These are phyloP conservation scores for Menura novaehollandiae DNA, from an alignment of 2,113 vertebrate species.

Conservation along the genomic window DNA sequence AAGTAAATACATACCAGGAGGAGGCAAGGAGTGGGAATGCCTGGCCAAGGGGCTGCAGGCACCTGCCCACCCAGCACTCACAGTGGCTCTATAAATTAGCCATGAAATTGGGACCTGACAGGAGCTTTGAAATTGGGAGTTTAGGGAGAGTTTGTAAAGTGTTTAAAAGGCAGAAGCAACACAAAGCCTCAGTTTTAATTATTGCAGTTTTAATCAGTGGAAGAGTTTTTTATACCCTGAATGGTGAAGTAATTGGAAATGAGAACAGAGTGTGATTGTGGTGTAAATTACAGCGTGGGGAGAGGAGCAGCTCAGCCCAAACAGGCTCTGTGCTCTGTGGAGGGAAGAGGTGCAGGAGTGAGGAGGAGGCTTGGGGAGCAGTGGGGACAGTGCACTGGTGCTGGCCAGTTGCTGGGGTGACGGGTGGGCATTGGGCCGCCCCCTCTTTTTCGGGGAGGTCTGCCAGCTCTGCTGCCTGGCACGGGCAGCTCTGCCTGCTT, in stretches of 20 bases:
- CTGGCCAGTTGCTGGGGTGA: neutral
- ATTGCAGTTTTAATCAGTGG: constrained; percentile 8
- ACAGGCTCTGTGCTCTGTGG: neutral
- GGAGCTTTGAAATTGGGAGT: neutral
- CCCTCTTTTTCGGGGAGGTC: neutral
- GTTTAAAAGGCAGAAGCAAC: constrained; percentile 1
- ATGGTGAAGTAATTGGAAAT: constrained; percentile 18
- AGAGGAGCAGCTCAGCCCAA: neutral
- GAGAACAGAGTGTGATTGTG: neutral
- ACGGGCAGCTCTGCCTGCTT: neutral
- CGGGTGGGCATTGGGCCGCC: neutral
- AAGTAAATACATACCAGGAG: neutral
- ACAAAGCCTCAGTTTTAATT: constrained; percentile 38
- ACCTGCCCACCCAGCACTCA: rapidly evolving
- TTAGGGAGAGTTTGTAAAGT: neutral
- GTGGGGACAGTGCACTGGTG: rapidly evolving
- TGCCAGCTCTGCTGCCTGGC: neutral
- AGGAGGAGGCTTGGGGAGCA: neutral
- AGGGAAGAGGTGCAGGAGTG: rapidly evolving
- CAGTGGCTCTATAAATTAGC: neutral
- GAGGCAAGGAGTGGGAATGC: neutral
- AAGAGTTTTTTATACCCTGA: neutral
- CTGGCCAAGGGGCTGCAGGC: neutral
- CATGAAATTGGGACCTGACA: neutral
- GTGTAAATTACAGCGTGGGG: neutral